phyloP scores from a whole-genome alignment of 2,113 vertebrate genomes.

The Siphamia tubifer region DNA sequence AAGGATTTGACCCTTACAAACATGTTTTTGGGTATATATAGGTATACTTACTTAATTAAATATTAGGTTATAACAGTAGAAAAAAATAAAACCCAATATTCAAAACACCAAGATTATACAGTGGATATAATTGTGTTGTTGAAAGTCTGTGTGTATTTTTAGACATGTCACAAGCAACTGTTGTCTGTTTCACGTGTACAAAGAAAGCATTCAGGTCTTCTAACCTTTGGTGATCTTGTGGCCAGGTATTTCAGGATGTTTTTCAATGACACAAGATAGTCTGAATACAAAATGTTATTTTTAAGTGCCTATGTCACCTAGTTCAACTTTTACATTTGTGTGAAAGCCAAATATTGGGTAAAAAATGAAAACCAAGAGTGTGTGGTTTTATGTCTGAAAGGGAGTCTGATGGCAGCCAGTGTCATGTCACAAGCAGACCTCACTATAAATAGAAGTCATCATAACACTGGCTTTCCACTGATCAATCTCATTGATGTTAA shows the following conservation, averaged over 20 bases:
- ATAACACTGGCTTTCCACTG: conserved; percentile 62
- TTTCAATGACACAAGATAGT: not conserved
- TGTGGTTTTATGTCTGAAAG: not conserved
- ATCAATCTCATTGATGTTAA: conserved; percentile 61
- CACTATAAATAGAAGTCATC: conserved; percentile 64
- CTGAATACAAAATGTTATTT: not conserved
- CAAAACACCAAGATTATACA: not conserved
- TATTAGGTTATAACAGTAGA: no score
- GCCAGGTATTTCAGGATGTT: not conserved
- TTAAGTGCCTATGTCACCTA: no score
- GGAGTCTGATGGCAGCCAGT: not conserved
- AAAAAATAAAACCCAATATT: not conserved
- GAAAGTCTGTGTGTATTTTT: conserved; percentile 32
- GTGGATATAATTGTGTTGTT: not conserved
- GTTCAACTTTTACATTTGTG: not conserved
- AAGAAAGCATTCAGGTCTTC: conserved; percentile 21
- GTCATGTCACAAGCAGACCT: conserved; percentile 40
- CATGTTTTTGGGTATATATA: no score
- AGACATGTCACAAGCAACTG: conserved; percentile 45
- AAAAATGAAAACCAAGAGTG: not conserved
- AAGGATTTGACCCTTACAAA: no score
- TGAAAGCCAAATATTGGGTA: not conserved
- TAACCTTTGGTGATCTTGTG: conserved; percentile 32
- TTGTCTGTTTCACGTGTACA: conserved; percentile 18
- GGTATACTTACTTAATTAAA: no score